Percentiles rank a stretch among this genome's conserved stretches.
phyloP scores from a whole-genome alignment of 2,797 vertebrate genomes.

The Onychomys torridus region DNA sequence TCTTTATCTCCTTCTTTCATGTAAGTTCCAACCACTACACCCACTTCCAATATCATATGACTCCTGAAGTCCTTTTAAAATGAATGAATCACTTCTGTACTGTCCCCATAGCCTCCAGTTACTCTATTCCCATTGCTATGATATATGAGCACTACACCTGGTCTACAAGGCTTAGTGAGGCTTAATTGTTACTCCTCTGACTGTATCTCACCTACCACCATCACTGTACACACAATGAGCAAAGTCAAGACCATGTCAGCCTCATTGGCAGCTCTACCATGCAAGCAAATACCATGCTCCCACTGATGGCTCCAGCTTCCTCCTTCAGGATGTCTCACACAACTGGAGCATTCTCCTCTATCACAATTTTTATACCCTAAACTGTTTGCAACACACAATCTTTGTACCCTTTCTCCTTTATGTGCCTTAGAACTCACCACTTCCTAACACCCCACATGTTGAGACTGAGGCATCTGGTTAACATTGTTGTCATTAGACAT shows the following conservation, averaged over 20 bases:
- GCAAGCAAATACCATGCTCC: not conserved
- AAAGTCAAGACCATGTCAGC: not conserved
- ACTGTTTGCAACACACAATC: not conserved
- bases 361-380: not conserved
- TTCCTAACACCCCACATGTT: not conserved
- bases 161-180: not conserved
- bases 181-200: not conserved
- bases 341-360: not conserved
- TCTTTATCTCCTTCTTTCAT: not conserved
- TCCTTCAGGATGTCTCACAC: not conserved
- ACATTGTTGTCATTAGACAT: not conserved
- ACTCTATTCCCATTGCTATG: not conserved
- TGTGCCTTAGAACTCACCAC: not conserved
- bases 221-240: not conserved
- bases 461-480: not conserved
- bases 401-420: not conserved
- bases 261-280: not conserved
- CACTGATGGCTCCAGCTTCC: not conserved
- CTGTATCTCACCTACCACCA: not conserved
- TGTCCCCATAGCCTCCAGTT: not conserved
- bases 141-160: not conserved
- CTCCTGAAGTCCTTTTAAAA: not conserved
- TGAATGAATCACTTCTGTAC: not conserved
- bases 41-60: not conserved
- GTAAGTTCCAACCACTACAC: not conserved